Evolutionary conservation across 2,797 vertebrate genomes (phyloP), one percentile per base, ranked within the genome.

Genomic region (Lepilemur septentrionalis): DNA sequence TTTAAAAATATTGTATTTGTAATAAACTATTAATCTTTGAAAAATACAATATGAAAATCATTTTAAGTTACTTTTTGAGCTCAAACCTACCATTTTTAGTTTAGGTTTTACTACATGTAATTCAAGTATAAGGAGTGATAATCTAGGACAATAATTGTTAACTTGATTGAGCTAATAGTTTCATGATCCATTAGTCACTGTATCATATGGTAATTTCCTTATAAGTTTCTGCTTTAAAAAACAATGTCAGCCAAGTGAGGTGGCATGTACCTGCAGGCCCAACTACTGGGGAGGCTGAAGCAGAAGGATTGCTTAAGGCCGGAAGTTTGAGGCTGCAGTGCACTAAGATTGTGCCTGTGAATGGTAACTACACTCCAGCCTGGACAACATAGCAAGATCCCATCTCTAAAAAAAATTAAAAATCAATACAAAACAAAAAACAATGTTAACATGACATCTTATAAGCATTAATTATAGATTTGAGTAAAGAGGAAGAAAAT

Each of bases 161-260:
- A 93, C 63, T 75, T 97, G 61, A 73, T n/a, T 81, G 12, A 84
- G n/a, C 22, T 75, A 73, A 67, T 82, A 67, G n/a, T 82, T 91
- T 93, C 63, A 83, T 69, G 25, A 86, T 73, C 48, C 25, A 90
- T 67, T 91, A 59, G 73, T 90, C 55, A 80, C 73, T 69, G 41
- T 55, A 9, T 80, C 28, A 73, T 46, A 30, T 73, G 13, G 30
- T 57, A 91, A 72, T 78, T 82, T 75, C 43, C 78, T 83, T n/a
- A 76, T 70, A 52, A 93, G 63, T 48, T 81, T 76, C 67, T 65
- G 7, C 84, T 81, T 89, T 55, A 50, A 92, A 82, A 79, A 79
- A 55, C 22, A 55, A 79, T 38, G n/a, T 57, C 50, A 57, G n/a
- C 50, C 76, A 55, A n/a, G 50, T 79, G 48, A 78, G 48, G 76